Evolutionary conservation across 2,113 vertebrate genomes (phyloP).

Genomic region (Strix uralensis): DNA sequence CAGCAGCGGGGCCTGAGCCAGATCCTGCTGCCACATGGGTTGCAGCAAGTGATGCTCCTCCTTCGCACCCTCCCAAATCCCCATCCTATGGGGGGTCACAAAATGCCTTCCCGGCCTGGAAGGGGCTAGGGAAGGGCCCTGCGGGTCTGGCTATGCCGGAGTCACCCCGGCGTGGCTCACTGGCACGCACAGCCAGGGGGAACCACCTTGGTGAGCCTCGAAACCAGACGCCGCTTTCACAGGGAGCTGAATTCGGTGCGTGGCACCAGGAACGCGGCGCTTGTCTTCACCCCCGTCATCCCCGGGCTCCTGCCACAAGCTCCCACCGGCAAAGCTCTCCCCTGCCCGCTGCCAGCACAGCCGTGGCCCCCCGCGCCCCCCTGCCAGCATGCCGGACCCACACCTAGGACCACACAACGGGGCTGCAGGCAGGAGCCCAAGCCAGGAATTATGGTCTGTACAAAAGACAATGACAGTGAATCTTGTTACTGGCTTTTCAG

Average conservation of each 20-base stretch:
- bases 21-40: neutral
- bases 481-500: constrained; percentile 75
- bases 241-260: neutral
- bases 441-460: constrained; percentile 62
- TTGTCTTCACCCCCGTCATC: rapidly evolving
- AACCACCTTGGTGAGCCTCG: neutral
- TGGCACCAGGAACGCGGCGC: neutral
- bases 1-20: neutral
- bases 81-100: neutral
- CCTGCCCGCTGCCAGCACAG: rapidly evolving
- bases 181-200: neutral
- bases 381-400: neutral
- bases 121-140: neutral
- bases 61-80: neutral
- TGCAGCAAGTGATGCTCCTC: neutral
- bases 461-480: constrained; percentile 72
- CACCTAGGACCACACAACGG: constrained; percentile 48
- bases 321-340: neutral
- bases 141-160: neutral
- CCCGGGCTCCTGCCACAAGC: neutral
- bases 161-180: rapidly evolving
- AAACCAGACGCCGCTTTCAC: neutral
- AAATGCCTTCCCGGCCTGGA: neutral
- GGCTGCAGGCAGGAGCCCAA: constrained; percentile 36
- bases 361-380: rapidly evolving